A percentile compares a stretch with the other conserved stretches of the same genome.
These are phyloP conservation scores for Pangasius sanitwongsei DNA, from an alignment of 2,797 vertebrate species.

Conservation along the genomic window DNA sequence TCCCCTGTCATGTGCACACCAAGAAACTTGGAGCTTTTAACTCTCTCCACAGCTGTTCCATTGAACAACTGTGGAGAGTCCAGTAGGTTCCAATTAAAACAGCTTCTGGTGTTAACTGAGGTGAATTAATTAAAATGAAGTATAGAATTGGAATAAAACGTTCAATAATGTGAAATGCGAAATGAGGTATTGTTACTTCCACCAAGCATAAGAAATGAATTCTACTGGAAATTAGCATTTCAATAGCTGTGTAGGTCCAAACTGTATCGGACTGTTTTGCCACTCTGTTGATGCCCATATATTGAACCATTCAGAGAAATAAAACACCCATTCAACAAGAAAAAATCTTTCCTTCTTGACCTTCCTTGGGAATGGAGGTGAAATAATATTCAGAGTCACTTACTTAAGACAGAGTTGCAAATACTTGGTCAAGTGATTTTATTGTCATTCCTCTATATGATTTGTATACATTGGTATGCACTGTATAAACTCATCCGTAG, in stretches of 20 bases:
- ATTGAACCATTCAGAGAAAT: not conserved
- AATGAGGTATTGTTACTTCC: no score
- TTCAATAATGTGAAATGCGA: no score
- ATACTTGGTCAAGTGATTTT: not conserved
- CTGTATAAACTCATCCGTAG: not conserved
- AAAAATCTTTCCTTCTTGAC: not conserved
- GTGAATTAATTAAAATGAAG: no score
- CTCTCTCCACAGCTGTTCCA: no score
- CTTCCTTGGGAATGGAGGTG: not conserved
- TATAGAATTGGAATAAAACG: no score
- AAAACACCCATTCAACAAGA: not conserved
- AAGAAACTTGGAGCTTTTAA: no score
- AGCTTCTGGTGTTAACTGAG: no score
- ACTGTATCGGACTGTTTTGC: not conserved
- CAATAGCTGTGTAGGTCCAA: not conserved
- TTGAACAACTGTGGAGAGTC: no score
- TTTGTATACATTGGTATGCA: not conserved
- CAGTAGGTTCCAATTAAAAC: no score
- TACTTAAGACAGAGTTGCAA: not conserved
- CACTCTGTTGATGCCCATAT: not conserved
- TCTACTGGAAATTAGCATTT: not conserved
- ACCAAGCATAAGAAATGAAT: not conserved
- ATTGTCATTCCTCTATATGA: not conserved
- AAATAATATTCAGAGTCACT: not conserved
- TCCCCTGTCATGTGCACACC: no score